A percentile compares a stretch with the other conserved stretches of the same genome.
Conservation (phyloP, 2,113 vertebrate species). For the Embiotoca jacksoni region DNA sequence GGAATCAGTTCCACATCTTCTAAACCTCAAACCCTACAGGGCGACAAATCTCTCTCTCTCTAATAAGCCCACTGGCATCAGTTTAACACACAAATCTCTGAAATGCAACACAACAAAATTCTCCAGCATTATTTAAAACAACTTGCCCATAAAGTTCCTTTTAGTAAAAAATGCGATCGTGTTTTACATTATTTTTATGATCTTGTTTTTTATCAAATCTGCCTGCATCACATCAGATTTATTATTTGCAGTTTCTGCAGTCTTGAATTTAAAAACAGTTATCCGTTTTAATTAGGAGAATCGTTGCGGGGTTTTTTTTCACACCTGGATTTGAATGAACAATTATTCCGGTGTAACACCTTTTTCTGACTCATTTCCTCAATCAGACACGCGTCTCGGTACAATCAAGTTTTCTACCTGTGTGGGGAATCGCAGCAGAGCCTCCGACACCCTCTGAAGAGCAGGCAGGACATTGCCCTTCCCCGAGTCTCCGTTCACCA, state of each 20-base stretch:
- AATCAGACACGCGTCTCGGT: not conserved
- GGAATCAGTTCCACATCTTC: constrained; percentile 6
- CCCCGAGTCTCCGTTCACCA: constrained; percentile 63
- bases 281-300: too few species aligned
- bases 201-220: too few species aligned
- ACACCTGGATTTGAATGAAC: not conserved
- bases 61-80: not conserved
- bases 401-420: constrained; percentile 80
- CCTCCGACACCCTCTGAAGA: constrained; percentile 87
- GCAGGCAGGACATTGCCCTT: constrained; percentile 71
- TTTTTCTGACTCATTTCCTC: constrained; percentile 12
- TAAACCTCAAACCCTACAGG: constrained; percentile 2
- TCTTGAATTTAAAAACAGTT: too few species aligned
- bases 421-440: constrained; percentile 87
- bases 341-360: constrained; percentile 2
- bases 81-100: too few species aligned
- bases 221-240: not conserved
- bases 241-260: too few species aligned
- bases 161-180: too few species aligned
- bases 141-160: too few species aligned
- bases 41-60: not conserved
- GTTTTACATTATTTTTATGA: too few species aligned
- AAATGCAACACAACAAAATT: not conserved
- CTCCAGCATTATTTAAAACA: too few species aligned
- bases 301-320: not conserved